Base-by-base conservation (phyloP, 2,113 vertebrate species). In the Hoplias malabaricus region DNA sequence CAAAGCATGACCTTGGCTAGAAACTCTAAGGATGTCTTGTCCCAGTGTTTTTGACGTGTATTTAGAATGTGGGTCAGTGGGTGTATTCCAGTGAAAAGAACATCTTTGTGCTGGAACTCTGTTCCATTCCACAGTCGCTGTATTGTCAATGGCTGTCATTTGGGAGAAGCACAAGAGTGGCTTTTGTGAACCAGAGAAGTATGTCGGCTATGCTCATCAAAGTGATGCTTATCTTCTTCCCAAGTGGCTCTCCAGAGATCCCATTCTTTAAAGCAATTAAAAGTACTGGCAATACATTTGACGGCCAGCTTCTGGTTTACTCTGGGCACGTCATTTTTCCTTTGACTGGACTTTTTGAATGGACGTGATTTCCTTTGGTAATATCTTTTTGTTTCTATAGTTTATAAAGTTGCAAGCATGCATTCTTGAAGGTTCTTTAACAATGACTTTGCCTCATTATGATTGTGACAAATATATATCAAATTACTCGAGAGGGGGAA, bases 81-180 rank as follows among this genome's bases (percentile, higher is more conserved):
- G 80, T 83, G 80, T 75, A 80, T 75, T 73, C 42, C 16, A 42
- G 61, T 8, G 54, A 79, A 80, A 84, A 80, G 83, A 88, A 82
- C 77, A 74, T 83, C 84, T 84, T 79, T 73, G 86, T 80, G 86
- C 73, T 46, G 75, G 36, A 31, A 57, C 40, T 40, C 40, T 0
- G 74, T 69, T 31, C 54, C 43, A 69, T 70, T 77, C 70, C 66
- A 90, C 87, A 90, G 80, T 85, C 82, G 69, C 79, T 43, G 2
- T 80, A 87, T 90, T 90, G 90, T 90, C 66, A 46, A 31, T 33
- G 73, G 54, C 65, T 68, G 70, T 63, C 77, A 80, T 21, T 53
- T 83, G 73, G 53, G 25, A 12, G 62, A 13, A 53, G 40, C 76
- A 88, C 84, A 89, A 82, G 48, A 46, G 79, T 82, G 34, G 73